Evolutionary conservation across 2,888 invertebrate species (phyloP), one percentile per base, ranked within the genome.

Genomic region (Papilio protenor): DNA sequence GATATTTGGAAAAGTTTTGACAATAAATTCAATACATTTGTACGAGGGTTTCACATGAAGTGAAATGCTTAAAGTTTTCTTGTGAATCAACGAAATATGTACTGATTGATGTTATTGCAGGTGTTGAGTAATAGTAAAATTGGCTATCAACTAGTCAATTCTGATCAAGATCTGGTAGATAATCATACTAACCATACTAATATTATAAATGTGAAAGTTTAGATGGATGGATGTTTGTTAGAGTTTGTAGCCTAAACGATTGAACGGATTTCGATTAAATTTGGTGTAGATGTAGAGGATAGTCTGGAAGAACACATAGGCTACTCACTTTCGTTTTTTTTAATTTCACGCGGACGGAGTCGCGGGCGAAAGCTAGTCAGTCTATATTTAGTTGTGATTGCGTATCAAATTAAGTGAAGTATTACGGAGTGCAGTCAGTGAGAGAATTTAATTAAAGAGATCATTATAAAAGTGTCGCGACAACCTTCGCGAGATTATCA

Each of bases 381-480:
- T 45, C 21, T 69, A 69, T 47, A 21, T 47, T 47, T 47, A 69
- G 47, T 69, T 69, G 47, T 47, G 47, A 45, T 45, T 10, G 12
- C 21, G 14, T 69, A 45, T 21, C 21, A 69, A 45, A 69, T 33
- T 18, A 64, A 69, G 23, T 69, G 69, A 45, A 69, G 69, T 69
- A 21, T 64, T 33, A 64, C 47, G 21, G 21, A 14, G 47, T 23
- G 69, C 69, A 69, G 69, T 21, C 45, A 21, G 47, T n/a, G 47
- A 21, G 21, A 45, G 47, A 69, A 12, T 69, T 69, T 69, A 69
- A 69, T 69, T 69, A 69, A 69, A 47, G 47, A 69, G 47, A 47
- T 69, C 69, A 69, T 69, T 47, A 69, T 21, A 40, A 40, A 69
- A 69, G 69, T 69, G 69, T 69, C 21, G 69, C 66, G 27, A 14